Conservation (phyloP, 2,113 vertebrate genomes). For the Festucalex cinctus region DNA sequence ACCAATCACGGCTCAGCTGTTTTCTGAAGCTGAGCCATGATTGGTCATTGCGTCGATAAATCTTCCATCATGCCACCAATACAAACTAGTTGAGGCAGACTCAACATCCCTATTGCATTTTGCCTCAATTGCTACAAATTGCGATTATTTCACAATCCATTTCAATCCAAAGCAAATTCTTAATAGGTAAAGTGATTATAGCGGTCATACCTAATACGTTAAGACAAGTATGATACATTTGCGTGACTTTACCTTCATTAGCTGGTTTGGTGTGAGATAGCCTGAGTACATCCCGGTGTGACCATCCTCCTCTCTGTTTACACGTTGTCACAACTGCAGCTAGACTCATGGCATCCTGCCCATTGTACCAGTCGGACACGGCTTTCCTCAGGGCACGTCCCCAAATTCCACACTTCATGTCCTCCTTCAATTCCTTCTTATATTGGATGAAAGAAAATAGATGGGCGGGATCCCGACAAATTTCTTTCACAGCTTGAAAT, state of each 20-base stretch:
- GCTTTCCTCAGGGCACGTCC: slow-evolving; percentile 90
- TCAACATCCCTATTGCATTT: no score
- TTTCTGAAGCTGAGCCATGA: no score
- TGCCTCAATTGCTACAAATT: no score
- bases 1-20: no score
- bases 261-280: slow-evolving; percentile 91
- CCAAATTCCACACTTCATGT: slow-evolving; percentile 94
- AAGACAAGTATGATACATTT: neutral
- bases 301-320: slow-evolving; percentile 91
- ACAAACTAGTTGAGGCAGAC: no score
- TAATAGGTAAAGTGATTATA: no score
- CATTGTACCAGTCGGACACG: slow-evolving; percentile 91
- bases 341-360: slow-evolving; percentile 81
- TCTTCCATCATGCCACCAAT: no score
- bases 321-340: slow-evolving; percentile 87
- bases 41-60: no score
- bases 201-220: no score
- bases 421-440: slow-evolving; percentile 89
- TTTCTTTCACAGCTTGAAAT: slow-evolving; percentile 82
- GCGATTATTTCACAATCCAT: no score
- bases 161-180: no score
- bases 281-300: slow-evolving; percentile 90
- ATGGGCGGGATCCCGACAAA: slow-evolving; percentile 81
- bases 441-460: slow-evolving; percentile 90
- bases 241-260: slow-evolving; percentile 78